Conservation (phyloP, 2,888 invertebrate species). For the Apamea crenata region DNA sequence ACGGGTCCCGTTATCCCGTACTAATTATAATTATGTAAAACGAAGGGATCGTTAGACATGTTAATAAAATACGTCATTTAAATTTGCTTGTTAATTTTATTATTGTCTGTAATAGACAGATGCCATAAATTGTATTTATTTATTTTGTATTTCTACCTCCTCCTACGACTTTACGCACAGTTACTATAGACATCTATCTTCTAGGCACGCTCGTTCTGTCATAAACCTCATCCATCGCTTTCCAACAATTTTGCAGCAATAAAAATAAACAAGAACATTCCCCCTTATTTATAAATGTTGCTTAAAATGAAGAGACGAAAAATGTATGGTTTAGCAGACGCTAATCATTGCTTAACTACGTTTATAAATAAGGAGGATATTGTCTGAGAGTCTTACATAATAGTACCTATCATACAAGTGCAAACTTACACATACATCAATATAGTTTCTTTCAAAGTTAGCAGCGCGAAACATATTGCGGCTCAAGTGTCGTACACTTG, state of each 20-base stretch:
- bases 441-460: conserved; percentile 49
- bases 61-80: conserved; percentile 78
- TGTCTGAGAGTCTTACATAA: not conserved
- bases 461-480: conserved; percentile 44
- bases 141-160: not conserved
- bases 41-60: conserved; percentile 66
- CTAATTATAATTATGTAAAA: conserved; percentile 81
- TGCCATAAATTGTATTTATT: not conserved
- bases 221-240: too few species aligned
- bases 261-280: too few species aligned
- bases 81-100: conserved; percentile 65
- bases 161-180: not conserved
- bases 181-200: not conserved
- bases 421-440: conserved; percentile 35
- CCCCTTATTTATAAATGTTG: not conserved
- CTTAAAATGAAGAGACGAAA: not conserved
- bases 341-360: not conserved
- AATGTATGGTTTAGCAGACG: not conserved
- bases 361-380: not conserved
- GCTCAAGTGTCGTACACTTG: conserved; percentile 50
- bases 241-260: too few species aligned
- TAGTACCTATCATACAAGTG: not conserved
- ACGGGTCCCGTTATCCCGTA: conserved; percentile 57
- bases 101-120: not conserved
- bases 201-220: too few species aligned